Base-by-base conservation (phyloP, 2,797 vertebrate species). In the Xyrichtys novacula region DNA sequence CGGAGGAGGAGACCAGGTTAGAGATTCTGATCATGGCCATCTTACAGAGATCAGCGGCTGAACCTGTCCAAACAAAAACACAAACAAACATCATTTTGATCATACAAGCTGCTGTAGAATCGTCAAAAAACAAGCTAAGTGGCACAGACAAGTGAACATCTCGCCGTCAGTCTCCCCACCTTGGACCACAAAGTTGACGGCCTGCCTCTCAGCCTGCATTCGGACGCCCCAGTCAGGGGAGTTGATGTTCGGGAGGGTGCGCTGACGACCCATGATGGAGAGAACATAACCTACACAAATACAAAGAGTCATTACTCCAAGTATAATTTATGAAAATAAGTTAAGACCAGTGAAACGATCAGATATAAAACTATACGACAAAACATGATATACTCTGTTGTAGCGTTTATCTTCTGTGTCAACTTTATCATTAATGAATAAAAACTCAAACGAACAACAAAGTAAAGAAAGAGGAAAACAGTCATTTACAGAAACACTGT, bases 131-230 rank as follows among this genome's bases (percentile, higher is more conserved):
- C n/a, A n/a, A n/a, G n/a, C n/a, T n/a, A n/a, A n/a, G 15, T 42
- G 15, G 40, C 0, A 26, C 29, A 55, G 10, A 29, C 1, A n/a
- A 15, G 8, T 4, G 55, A 20, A 29, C 6, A 28, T n/a, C 25
- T 25, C 20, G 1, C 28, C 16, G 17, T 56, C 49, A 54, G 15
- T 36, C 17, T 38, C 40, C 77, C 14, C 90, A 98, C 97, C 97
- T 95, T 98, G 96, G 53, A 98, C 94, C 54, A 97, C 94, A 87
- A 98, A 98, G 93, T 98, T 98, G 74, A 98, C 96, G 0, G 97
- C 97, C 83, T 98, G 96, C 46, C 96, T 93, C 90, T 98, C 96
- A 0, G 97, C 96, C 80, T 96, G 96, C 66, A 95, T 94, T 70
- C 95, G 94, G 7, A 95, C 69, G 14, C 71, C 77, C 87, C 94